Base-by-base conservation (phyloP, 2,888 invertebrate species). In the Pheosia gnoma region DNA sequence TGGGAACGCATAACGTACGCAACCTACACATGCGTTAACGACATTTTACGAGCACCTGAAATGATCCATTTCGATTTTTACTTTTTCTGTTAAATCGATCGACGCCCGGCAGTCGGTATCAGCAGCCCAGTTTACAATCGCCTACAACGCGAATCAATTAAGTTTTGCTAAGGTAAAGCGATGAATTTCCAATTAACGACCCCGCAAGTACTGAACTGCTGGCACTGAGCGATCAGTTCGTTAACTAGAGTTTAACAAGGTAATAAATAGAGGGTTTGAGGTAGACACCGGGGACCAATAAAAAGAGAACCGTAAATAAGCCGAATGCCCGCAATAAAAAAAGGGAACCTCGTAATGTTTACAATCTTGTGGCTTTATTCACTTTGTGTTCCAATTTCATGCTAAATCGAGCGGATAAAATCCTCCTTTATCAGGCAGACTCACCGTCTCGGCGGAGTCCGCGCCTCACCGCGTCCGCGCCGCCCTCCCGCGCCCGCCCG, bases 341-440 rank as follows among this genome's bases (percentile, higher is more conserved):
- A 93, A 91, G 88, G 89, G 88, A 86, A 89, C 87, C 89, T 91
- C 89, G 85, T 92, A 91, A 93, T 93, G 93, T 92, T 93, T 92
- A 93, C 93, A 91, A 91, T 93, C 92, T 90, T 90, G 93, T 92
- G 91, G 91, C 91, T 93, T 93, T 93, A 93, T 93, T 92, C 93
- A 93, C 93, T 92, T 93, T 93, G 93, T 93, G 88, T 92, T 92
- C 91, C 93, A 93, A 93, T 93, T 93, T 93, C 93, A 93, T 93
- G 93, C 91, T 93, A 93, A 93, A 93, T 93, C 90, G 90, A 90
- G 90, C 90, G 91, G 89, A 90, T 91, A 88, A 92, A 92, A 93
- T 90, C 86, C 86, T 91, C 86, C 84, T 92, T 91, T 91, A 92
- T 91, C 91, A 89, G 82, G 88, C 89, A 93, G 92, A 91, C 92